These are phyloP conservation scores for Pangasius mekongensis DNA, from an alignment of 2,797 vertebrate genomes.

Conservation along the genomic window DNA sequence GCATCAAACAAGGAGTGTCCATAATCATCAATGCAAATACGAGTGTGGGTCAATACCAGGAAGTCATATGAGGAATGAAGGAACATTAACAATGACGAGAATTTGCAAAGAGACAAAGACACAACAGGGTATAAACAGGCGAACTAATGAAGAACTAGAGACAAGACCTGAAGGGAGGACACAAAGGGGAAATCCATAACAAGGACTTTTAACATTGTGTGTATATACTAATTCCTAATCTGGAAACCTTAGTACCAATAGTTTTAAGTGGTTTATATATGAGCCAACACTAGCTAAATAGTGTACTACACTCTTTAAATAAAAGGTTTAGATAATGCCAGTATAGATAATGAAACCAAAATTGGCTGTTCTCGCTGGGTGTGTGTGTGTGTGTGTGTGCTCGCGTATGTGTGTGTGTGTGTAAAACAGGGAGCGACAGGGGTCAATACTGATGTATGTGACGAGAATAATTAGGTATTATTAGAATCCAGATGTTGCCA, in stretches of 20 bases:
- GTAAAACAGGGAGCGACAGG: neutral
- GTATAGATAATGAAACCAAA: too few relatives aligned
- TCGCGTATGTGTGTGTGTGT: slow-evolving; percentile 23
- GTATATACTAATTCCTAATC: neutral
- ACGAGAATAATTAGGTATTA: slow-evolving; percentile 47
- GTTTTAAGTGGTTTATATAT: neutral
- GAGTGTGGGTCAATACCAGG: neutral
- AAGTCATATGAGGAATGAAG: neutral
- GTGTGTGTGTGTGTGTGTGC: slow-evolving; percentile 25
- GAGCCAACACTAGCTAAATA: neutral
- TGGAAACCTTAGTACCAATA: neutral
- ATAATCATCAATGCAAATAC: neutral
- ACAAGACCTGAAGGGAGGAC: neutral
- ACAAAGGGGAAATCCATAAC: neutral
- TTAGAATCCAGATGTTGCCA: slow-evolving; percentile 53
- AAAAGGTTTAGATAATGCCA: too few relatives aligned
- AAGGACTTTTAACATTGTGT: neutral
- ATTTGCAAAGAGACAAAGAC: neutral
- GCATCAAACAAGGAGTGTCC: neutral
- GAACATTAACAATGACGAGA: neutral
- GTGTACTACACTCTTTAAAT: too few relatives aligned
- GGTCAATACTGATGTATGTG: slow-evolving; percentile 33
- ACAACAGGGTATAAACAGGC: neutral
- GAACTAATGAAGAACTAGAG: neutral
- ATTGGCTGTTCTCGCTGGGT: neutral